Base-by-base conservation (phyloP, 2,888 invertebrate species). In the Petrophora chlorosata region DNA sequence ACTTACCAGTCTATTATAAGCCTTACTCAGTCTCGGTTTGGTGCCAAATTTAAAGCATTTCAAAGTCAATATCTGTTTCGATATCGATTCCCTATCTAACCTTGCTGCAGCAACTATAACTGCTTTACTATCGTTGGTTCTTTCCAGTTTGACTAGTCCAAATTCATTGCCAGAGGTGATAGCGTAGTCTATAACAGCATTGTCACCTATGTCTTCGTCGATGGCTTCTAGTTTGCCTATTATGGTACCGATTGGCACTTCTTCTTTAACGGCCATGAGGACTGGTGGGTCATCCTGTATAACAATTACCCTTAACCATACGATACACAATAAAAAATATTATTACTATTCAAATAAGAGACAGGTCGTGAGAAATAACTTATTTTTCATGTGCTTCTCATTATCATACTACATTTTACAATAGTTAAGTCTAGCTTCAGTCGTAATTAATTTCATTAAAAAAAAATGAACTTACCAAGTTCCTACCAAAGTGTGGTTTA, bases 81-180 rank as follows among this genome's bases (percentile, higher is more conserved):
- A 91, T 0, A 91, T 64, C 0, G 71, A 61, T 76, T 96, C 96
- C 22, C 95, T 85, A 70, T 96, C 95, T 0, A 96, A 76, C 28
- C 94, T 86, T 3, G 91, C 92, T 0, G 89, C 92, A 0, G 93
- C 91, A 41, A 85, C 89, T 5, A 96, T 85, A 0, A 93, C 66
- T 0, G 93, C 95, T 44, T 91, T 87, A 67, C 94, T 95, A 36
- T 94, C 92, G 3, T 91, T 90, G 0, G 92, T 91, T 2, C 95
- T 83, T 56, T 93, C 91, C 0, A 96, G 83, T 10, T 81, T 83
- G 54, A 96, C 92, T 0, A 93, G 73, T 4, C 91, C 92, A 16
- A 92, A 91, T 47, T 94, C 94, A 66, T 96, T 95, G 1, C 96
- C 96, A 67, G 93, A 92, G 91, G 92, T 93, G 9, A 96, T 94